These are phyloP conservation scores for Catharus bicknelli DNA, from an alignment of 2,113 vertebrate species.

Conservation along the genomic window DNA sequence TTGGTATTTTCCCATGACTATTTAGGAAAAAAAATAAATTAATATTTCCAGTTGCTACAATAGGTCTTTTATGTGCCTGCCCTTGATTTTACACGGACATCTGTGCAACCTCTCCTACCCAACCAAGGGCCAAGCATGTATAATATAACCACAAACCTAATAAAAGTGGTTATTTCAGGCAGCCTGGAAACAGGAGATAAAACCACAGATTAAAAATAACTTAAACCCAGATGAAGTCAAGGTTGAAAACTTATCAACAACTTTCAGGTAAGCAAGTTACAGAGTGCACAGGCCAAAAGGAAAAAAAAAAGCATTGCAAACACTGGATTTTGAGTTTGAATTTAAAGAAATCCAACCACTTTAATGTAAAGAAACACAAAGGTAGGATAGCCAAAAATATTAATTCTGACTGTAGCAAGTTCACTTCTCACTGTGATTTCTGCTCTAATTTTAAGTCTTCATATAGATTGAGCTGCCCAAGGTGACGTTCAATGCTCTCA, in stretches of 20 bases:
- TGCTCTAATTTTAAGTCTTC: neutral
- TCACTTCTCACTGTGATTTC: neutral
- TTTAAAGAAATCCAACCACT: neutral
- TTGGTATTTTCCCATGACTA: constrained; percentile 40
- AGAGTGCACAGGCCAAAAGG: neutral
- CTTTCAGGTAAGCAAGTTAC: neutral
- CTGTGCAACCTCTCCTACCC: neutral
- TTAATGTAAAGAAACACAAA: neutral
- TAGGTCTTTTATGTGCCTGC: neutral
- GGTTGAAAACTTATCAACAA: neutral
- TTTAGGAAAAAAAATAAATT: neutral
- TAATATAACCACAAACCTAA: neutral
- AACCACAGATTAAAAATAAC: neutral
- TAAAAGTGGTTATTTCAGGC: neutral
- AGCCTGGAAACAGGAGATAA: constrained; percentile 13
- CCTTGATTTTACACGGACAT: neutral
- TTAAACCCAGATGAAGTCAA: neutral
- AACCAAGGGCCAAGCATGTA: neutral
- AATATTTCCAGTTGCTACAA: neutral
- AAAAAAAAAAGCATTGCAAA: neutral
- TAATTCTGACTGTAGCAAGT: neutral
- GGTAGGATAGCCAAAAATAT: neutral
- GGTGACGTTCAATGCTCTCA: neutral
- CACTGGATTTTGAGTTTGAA: neutral
- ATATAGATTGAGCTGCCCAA: neutral